Conservation (phyloP, 2,888 invertebrate species). For the Pterostichus madidus region DNA sequence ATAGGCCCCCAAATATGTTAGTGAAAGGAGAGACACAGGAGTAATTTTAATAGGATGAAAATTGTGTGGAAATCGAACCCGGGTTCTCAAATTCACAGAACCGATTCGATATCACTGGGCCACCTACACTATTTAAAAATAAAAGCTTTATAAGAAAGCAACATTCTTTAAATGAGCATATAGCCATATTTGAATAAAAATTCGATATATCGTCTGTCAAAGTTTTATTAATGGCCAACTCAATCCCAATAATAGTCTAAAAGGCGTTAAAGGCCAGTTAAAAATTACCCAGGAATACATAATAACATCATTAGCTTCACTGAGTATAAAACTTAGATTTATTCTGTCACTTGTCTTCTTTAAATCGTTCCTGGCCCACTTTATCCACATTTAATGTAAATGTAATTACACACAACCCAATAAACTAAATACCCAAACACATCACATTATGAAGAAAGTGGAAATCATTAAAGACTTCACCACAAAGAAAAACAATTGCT, state of each 20-base stretch:
- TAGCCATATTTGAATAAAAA: too few species aligned
- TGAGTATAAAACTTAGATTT: not conserved
- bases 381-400: slow-evolving; percentile 32
- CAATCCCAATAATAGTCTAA: not conserved
- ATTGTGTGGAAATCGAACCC: too few species aligned
- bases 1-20: too few species aligned
- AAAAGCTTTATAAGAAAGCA: too few species aligned
- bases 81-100: too few species aligned
- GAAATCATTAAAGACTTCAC: slow-evolving; percentile 3
- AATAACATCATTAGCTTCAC: slow-evolving; percentile 6
- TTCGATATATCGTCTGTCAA: too few species aligned
- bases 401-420: slow-evolving; percentile 30
- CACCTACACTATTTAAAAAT: too few species aligned
- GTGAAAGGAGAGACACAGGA: too few species aligned
- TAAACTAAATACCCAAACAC: slow-evolving; percentile 21
- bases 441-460: slow-evolving; percentile 18
- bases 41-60: too few species aligned
- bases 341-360: slow-evolving; percentile 3
- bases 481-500: slow-evolving; percentile 45
- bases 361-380: slow-evolving; percentile 3
- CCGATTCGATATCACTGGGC: too few species aligned
- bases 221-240: too few species aligned
- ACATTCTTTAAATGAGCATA: too few species aligned
- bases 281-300: slow-evolving; percentile 20
- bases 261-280: slow-evolving; percentile 12